Evolutionary conservation across 2,797 vertebrate genomes (phyloP).

Genomic region (Trematomus bernacchii): DNA sequence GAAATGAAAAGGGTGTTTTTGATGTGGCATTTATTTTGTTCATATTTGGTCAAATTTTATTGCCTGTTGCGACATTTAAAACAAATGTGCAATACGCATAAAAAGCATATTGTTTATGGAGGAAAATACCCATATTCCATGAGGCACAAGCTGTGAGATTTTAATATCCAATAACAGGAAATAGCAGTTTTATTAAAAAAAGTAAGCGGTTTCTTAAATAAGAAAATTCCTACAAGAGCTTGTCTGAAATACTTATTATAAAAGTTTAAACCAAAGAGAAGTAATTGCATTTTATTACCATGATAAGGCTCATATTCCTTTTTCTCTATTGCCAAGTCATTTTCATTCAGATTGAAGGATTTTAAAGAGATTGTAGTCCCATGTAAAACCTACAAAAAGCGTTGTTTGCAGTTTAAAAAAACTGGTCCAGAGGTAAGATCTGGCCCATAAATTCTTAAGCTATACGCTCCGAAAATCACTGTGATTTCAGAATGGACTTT

Average conservation of each 20-base stretch:
- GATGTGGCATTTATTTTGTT: conserved; percentile 64
- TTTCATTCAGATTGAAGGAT: background rate
- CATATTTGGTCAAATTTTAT: conserved; percentile 66
- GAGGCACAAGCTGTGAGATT: conserved; percentile 52
- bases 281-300: conserved; percentile 1
- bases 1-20: conserved; percentile 37
- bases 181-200: background rate
- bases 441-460: conserved; percentile 25
- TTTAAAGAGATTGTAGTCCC: conserved; percentile 18
- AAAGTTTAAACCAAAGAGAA: conserved; percentile 3
- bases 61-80: conserved; percentile 62
- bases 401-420: conserved; percentile 44
- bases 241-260: background rate
- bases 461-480: conserved; percentile 25
- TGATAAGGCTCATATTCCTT: background rate
- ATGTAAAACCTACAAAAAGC: no score
- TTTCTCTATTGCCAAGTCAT: background rate
- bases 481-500: conserved; percentile 47
- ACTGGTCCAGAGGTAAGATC: conserved; percentile 1
- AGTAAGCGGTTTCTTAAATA: conserved; percentile 16
- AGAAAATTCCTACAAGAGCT: background rate
- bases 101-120: conserved; percentile 69
- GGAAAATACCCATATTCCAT: conserved; percentile 54
- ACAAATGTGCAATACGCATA: conserved; percentile 63
- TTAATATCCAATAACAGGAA: conserved; percentile 22